Base-by-base conservation (phyloP, 2,797 vertebrate species). In the Cygnus olor region DNA sequence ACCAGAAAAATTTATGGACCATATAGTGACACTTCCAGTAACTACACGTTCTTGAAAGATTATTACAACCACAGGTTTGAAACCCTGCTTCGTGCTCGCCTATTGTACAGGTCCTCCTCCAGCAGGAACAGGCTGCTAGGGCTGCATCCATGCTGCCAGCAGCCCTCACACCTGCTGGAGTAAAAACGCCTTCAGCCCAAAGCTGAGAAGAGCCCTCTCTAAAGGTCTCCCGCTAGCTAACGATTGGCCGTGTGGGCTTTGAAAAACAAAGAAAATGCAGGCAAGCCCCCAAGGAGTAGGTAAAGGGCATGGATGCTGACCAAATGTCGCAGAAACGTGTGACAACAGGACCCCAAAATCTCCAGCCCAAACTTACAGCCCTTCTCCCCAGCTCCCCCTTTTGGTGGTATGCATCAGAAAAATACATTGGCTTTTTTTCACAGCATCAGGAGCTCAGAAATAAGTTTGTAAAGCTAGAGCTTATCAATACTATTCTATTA, bases 1-100 rank as follows among this genome's bases (percentile, higher is more conserved):
- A 91, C 12, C 30, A 88, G 71, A 84, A 64, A 80, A 86, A 93
- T 68, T 86, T 93, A 95, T 84, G 74, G 88, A 56, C 44, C 74
- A 19, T 85, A 28, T 68, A 45, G 72, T 34, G 54, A 90, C 2
- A 20, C 82, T 93, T 94, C 85, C 92, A 96, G 94, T 63, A 93
- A 96, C 81, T 54, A 51, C 56, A 79, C 9, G 4, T 88, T 88
- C 56, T 91, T 93, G 93, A 86, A 94, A 81, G 44, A 64, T 34
- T 82, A 70, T 91, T 94, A 91, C 63, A 94, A 24, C 70, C 18
- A 2, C 1, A 88, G 87, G 51, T 84, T 51, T 86, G 77, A 92
- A 86, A 90, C 57, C 27, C 81, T 71, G 47, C 42, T 54, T 80
- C 1, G 0, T 76, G 79, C 57, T 77, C 87, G 63, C 24, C 28